Percentiles rank a stretch among this genome's conserved stretches.
phyloP scores from a whole-genome alignment of 2,113 vertebrate species.

The Phylloscopus trochiloides region DNA sequence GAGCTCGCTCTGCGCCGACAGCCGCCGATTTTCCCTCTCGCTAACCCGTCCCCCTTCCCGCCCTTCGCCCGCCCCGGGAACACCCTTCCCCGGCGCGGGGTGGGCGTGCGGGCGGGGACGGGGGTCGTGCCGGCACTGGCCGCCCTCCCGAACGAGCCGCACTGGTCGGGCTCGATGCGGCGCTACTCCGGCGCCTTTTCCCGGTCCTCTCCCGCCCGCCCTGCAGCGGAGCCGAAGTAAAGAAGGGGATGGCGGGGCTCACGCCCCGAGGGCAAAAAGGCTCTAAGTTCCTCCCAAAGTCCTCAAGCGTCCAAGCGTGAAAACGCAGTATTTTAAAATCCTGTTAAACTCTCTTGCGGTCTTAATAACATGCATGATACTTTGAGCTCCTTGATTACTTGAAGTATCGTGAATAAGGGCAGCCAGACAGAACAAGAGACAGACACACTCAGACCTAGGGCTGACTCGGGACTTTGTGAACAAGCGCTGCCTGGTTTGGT shows the following conservation, averaged over 20 bases:
- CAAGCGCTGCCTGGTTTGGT: neutral
- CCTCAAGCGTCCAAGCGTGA: neutral
- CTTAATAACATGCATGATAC: neutral
- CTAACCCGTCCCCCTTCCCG: conserved; percentile 11
- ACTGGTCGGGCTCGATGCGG: accelerated
- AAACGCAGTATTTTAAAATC: neutral
- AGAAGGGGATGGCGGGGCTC: no score
- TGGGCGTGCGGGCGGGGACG: neutral
- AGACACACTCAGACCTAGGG: accelerated
- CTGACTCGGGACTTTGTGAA: accelerated
- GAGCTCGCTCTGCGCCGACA: neutral
- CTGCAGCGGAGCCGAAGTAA: accelerated
- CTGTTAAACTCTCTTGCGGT: accelerated
- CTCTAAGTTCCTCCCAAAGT: accelerated
- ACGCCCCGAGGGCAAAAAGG: no score
- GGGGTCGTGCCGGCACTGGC: neutral
- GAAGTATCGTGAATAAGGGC: accelerated
- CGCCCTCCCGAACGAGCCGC: neutral
- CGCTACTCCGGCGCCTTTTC: no score
- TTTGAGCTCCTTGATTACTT: accelerated
- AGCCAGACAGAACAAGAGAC: accelerated
- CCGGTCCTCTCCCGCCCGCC: neutral
- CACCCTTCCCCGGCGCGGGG: neutral
- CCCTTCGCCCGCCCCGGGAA: conserved; percentile 27
- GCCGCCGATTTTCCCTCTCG: neutral